Percentiles rank a stretch among this genome's conserved stretches.
These are phyloP conservation scores for Samia ricini DNA, from an alignment of 1,140 invertebrate species.

Conservation along the genomic window DNA sequence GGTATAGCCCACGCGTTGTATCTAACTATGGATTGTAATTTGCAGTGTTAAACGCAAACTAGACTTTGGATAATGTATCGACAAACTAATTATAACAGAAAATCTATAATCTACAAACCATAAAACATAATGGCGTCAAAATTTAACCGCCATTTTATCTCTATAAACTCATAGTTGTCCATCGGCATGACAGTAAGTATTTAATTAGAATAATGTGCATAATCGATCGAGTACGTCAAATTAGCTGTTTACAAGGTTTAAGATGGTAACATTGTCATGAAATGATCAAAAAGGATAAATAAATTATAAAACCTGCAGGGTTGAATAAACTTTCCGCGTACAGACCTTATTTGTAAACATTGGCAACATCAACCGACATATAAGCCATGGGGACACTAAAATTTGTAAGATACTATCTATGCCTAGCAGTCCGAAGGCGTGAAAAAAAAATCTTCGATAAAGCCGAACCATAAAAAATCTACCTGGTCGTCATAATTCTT, in stretches of 20 bases:
- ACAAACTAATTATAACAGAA: neutral
- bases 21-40: too few relatives aligned
- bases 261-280: neutral
- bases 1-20: too few relatives aligned
- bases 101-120: neutral
- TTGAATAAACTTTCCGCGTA: conserved; percentile 10
- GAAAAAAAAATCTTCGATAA: too few relatives aligned
- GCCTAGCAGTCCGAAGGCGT: too few relatives aligned
- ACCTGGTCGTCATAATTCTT: too few relatives aligned
- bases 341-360: conserved; percentile 61
- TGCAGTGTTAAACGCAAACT: neutral
- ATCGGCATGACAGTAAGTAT: neutral
- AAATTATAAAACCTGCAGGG: conserved; percentile 10
- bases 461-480: too few relatives aligned
- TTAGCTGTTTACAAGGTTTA: neutral
- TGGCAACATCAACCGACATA: conserved; percentile 20
- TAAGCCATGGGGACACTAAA: conserved; percentile 7
- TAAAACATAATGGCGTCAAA: neutral
- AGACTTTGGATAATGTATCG: neutral
- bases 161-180: neutral
- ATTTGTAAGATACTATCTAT: neutral
- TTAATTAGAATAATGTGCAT: neutral
- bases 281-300: neutral
- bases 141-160: neutral
- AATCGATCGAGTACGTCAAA: neutral